Conservation (phyloP, 2,797 vertebrate species). For the Neosalanx taihuensis region DNA sequence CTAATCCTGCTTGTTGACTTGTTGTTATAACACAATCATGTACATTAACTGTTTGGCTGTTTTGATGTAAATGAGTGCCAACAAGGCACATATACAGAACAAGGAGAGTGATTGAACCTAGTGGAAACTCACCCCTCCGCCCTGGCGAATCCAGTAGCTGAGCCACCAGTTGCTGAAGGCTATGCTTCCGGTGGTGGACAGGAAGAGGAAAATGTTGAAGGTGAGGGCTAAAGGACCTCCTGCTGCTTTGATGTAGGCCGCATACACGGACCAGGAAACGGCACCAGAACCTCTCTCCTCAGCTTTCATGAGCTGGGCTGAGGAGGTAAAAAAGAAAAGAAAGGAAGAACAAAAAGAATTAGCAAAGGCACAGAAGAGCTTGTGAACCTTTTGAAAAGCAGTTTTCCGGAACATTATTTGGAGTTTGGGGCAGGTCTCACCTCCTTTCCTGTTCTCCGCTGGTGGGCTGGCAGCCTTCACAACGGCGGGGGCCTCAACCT, state of each 20-base stretch:
- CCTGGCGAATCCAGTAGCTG: slow-evolving; percentile 83
- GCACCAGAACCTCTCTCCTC: slow-evolving; percentile 78
- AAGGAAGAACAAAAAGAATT: slow-evolving; percentile 10
- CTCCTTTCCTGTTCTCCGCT: slow-evolving; percentile 56
- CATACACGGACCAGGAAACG: slow-evolving; percentile 73
- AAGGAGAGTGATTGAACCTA: not conserved
- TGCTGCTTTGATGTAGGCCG: slow-evolving; percentile 78
- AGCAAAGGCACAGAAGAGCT: slow-evolving; percentile 2
- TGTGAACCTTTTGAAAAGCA: slow-evolving; percentile 3
- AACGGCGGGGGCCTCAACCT: slow-evolving; percentile 22
- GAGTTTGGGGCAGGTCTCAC: slow-evolving; percentile 48
- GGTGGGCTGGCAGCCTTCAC: slow-evolving; percentile 41
- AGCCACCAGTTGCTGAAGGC: slow-evolving; percentile 85
- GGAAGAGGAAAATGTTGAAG: slow-evolving; percentile 75
- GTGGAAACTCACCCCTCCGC: slow-evolving; percentile 75
- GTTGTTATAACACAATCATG: slow-evolving; percentile 31
- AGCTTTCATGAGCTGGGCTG: slow-evolving; percentile 75
- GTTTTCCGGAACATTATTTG: not conserved
- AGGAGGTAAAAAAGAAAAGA: not conserved
- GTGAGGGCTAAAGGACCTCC: slow-evolving; percentile 74
- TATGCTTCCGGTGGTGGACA: slow-evolving; percentile 78
- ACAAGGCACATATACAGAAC: slow-evolving; percentile 22
- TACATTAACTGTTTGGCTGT: not conserved
- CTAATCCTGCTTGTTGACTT: slow-evolving; percentile 62
- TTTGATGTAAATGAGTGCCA: not conserved